Evolutionary conservation across 2,888 invertebrate species (phyloP), one percentile per base, ranked within the genome.

Genomic region (Lycophotia porphyrea): DNA sequence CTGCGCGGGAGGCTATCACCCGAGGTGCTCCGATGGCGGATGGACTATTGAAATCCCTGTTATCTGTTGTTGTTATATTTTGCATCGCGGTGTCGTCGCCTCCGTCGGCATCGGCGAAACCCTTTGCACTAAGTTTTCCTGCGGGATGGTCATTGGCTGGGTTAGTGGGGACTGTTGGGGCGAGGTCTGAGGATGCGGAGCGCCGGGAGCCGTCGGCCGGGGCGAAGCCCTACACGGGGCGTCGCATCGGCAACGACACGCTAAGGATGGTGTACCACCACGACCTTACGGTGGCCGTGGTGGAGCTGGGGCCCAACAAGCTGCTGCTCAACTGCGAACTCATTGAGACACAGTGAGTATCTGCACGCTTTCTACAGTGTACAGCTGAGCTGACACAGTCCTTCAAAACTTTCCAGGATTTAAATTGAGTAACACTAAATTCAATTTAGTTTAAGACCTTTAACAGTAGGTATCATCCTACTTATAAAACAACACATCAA

Each of bases 341-440:
- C 88, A 98, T 98, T 91, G 98, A 99, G 97, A 98, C 98, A 86
- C 97, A 98, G 98, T 99, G 95, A 98, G 98, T 98, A 91, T 31
- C 27, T n/a, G 11, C 63, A 47, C 64, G 60, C 27, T 47, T 73
- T 39, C 52, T 68, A 65, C 5, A 67, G 11, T 36, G 5, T 47
- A 61, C 34, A 60, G 31, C 31, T 34, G 21, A 21, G 1, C n/a
- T 21, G 24, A 61, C 13, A 24, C 24, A 13, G 21, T 36, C 24
- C 24, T 34, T 13, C 4, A 36, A 61, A 24, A 36, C 24, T 36
- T 61, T 61, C 13, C 61, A 24, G 24, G 24, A 36, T 13, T 13
- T 36, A 36, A 34, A 60, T 60, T 60, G 24, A 60, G 36, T 61
- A 13, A 61, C 61, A 36, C 13, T 36, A 36, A 24, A 36, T n/a